phyloP scores from a whole-genome alignment of 2,888 invertebrate species.

The Meiosimyza platycephala region DNA sequence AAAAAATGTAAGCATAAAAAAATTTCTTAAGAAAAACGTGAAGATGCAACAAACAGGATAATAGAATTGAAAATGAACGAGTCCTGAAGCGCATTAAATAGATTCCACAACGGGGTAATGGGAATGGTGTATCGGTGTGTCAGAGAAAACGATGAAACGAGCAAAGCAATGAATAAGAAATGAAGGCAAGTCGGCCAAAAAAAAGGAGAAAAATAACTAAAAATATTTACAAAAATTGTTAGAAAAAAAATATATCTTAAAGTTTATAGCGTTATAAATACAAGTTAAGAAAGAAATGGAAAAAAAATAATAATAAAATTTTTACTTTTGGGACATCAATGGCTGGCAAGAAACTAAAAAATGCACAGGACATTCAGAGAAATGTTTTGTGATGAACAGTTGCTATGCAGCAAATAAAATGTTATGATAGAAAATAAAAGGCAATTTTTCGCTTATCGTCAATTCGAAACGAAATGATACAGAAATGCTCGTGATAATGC shows the following conservation, averaged over 20 bases:
- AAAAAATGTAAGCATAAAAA: not conserved
- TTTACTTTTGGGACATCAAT: no score
- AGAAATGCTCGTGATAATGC: no score
- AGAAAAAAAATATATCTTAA: slow-evolving; percentile 19
- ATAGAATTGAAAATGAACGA: slow-evolving; percentile 35
- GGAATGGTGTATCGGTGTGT: not conserved
- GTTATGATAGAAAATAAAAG: no score
- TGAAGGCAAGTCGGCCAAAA: slow-evolving; percentile 28
- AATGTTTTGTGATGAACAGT: no score
- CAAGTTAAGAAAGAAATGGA: no score
- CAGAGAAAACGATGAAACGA: not conserved
- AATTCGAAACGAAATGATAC: no score
- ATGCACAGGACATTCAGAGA: no score
- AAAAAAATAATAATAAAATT: no score
- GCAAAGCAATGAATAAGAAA: slow-evolving; percentile 35
- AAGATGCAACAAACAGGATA: slow-evolving; percentile 18
- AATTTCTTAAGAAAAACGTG: not conserved
- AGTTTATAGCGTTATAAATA: slow-evolving; percentile 24
- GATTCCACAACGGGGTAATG: slow-evolving; percentile 27
- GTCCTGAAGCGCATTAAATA: slow-evolving; percentile 37
- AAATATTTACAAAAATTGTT: slow-evolving; percentile 2
- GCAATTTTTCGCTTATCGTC: no score
- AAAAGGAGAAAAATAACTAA: not conserved
- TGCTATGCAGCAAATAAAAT: no score
- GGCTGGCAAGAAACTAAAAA: no score